phyloP scores from a whole-genome alignment of 1,140 invertebrate genomes.

The Pseudobourletiella spinata region DNA sequence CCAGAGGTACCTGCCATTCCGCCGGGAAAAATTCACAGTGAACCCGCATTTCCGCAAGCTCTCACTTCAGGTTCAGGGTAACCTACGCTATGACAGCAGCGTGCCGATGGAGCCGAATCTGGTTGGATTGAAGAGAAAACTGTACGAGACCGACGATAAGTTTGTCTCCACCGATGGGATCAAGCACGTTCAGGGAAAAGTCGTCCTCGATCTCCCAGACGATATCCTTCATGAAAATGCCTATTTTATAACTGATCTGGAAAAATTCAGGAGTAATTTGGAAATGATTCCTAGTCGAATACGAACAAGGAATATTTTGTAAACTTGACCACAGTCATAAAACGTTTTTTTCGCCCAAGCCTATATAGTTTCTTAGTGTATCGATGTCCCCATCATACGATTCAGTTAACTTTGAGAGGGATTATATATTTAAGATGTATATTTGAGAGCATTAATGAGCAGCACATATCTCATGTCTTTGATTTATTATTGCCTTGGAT shows the following conservation, averaged over 20 bases:
- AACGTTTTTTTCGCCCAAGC: no score
- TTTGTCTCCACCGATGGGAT: background rate
- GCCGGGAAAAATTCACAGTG: background rate
- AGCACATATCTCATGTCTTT: no score
- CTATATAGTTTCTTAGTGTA: no score
- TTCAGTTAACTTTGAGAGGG: no score
- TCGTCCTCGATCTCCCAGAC: background rate
- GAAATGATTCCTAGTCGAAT: no score
- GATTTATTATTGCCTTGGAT: no score
- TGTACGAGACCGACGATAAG: background rate
- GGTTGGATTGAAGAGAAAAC: background rate
- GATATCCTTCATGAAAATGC: background rate
- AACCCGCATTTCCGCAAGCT: background rate
- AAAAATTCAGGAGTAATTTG: background rate
- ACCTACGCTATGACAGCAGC: background rate
- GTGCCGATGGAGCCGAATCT: background rate
- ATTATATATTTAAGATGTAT: no score
- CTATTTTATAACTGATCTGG: background rate
- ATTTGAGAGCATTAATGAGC: no score
- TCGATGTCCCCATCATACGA: no score
- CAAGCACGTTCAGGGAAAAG: background rate
- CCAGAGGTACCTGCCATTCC: background rate
- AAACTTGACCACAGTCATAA: no score
- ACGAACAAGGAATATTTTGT: no score
- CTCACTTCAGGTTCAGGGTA: background rate